A percentile compares a stretch with the other conserved stretches of the same genome.
phyloP scores from a whole-genome alignment of 2,888 invertebrate species.

The Thera britannica region DNA sequence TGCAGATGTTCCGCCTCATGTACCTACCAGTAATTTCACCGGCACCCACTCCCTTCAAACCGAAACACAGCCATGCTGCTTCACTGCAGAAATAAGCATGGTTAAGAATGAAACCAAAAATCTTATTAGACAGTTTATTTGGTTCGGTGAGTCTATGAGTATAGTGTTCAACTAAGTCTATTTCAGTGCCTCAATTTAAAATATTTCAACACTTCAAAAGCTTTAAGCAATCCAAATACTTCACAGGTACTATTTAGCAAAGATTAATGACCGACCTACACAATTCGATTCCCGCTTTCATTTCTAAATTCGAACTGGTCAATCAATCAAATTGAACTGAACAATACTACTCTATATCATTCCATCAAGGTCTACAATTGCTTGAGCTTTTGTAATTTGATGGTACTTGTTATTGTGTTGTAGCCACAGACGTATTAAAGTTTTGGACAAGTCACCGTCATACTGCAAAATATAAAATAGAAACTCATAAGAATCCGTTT shows the following conservation, averaged over 20 bases:
- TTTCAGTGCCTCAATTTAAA: not conserved
- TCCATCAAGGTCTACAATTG: conserved; percentile 18
- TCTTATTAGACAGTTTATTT: too few species aligned
- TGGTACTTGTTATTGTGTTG: conserved; percentile 32
- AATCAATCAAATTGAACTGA: conserved; percentile 60
- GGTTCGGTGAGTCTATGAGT: too few species aligned
- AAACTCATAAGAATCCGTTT: too few species aligned
- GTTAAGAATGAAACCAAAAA: too few species aligned
- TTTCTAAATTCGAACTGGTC: conserved; percentile 56
- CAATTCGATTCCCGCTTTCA: conserved; percentile 56
- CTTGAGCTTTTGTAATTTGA: conserved; percentile 17
- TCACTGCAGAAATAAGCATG: too few species aligned
- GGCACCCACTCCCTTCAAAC: too few species aligned
- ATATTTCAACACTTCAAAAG: conserved; percentile 17
- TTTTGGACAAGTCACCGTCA: not conserved
- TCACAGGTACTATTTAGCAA: conserved; percentile 43
- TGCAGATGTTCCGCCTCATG: too few species aligned
- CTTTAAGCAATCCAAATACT: conserved; percentile 24
- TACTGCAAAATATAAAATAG: too few species aligned
- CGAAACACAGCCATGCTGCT: too few species aligned
- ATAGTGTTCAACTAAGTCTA: not conserved
- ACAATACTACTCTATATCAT: conserved; percentile 35
- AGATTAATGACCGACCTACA: conserved; percentile 62
- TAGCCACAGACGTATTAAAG: not conserved
- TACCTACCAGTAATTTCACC: too few species aligned